phyloP scores from a whole-genome alignment of 2,888 invertebrate species.

The Elmis aenea region DNA sequence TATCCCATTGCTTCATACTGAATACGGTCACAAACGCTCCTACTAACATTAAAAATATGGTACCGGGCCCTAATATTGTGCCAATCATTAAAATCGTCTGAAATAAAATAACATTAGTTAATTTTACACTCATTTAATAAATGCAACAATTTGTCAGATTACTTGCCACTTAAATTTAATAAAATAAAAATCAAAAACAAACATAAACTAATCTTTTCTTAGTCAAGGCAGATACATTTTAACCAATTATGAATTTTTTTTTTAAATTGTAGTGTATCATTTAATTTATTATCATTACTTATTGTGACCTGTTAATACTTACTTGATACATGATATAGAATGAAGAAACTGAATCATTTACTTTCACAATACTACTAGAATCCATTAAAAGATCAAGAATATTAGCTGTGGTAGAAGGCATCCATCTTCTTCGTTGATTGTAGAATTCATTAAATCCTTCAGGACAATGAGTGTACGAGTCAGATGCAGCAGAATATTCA shows the following conservation, averaged over 20 bases:
- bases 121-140: not conserved
- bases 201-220: no score
- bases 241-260: no score
- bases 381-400: slow-evolving; percentile 82
- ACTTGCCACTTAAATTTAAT: no score
- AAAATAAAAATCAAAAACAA: no score
- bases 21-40: slow-evolving; percentile 78
- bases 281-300: no score
- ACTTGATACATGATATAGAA: slow-evolving; percentile 72
- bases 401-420: slow-evolving; percentile 94
- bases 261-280: no score
- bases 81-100: slow-evolving; percentile 66
- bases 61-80: slow-evolving; percentile 76
- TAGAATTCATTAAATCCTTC: slow-evolving; percentile 91
- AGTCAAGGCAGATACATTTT: no score
- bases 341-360: slow-evolving; percentile 86
- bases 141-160: no score
- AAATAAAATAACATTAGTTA: slow-evolving; percentile 48
- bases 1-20: slow-evolving; percentile 62
- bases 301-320: no score
- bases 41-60: slow-evolving; percentile 77
- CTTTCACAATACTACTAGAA: slow-evolving; percentile 69
- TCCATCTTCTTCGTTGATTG: slow-evolving; percentile 92
- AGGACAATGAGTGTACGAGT: slow-evolving; percentile 91
- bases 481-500: slow-evolving; percentile 93